Conservation (phyloP, 2,797 vertebrate species). For the Ctenosaura bakeri region DNA sequence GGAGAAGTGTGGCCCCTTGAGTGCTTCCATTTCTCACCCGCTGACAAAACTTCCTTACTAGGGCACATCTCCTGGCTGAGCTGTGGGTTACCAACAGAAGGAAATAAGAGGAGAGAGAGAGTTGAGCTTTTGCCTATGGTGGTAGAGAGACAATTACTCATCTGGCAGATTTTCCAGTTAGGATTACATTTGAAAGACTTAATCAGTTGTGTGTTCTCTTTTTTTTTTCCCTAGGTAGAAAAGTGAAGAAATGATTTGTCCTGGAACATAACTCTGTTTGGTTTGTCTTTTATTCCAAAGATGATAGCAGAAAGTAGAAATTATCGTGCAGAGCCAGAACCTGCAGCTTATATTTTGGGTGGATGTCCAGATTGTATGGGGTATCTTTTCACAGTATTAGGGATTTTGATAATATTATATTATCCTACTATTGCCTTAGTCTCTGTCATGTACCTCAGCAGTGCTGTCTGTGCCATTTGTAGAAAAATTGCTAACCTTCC, state of each 20-base stretch:
- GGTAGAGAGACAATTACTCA: too few relatives aligned
- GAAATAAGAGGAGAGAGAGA: too few relatives aligned
- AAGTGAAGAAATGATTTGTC: background rate
- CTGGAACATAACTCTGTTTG: background rate
- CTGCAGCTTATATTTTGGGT: background rate
- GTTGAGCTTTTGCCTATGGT: too few relatives aligned
- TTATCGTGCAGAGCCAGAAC: background rate
- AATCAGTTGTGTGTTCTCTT: background rate
- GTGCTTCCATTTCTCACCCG: too few relatives aligned
- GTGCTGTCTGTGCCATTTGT: background rate
- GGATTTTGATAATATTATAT: slow-evolving; percentile 18
- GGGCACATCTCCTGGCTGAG: too few relatives aligned
- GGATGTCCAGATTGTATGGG: background rate
- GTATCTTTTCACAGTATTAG: background rate
- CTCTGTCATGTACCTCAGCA: background rate
- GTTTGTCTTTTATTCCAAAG: background rate
- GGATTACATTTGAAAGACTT: background rate
- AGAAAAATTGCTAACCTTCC: background rate
- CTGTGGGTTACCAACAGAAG: too few relatives aligned
- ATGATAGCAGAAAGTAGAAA: background rate
- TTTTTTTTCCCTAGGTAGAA: background rate
- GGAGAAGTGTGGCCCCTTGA: too few relatives aligned
- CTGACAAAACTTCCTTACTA: too few relatives aligned
- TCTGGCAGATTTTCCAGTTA: background rate
- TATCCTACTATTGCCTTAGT: background rate